phyloP scores from a whole-genome alignment of 2,888 invertebrate genomes.

The Anorthoa munda region DNA sequence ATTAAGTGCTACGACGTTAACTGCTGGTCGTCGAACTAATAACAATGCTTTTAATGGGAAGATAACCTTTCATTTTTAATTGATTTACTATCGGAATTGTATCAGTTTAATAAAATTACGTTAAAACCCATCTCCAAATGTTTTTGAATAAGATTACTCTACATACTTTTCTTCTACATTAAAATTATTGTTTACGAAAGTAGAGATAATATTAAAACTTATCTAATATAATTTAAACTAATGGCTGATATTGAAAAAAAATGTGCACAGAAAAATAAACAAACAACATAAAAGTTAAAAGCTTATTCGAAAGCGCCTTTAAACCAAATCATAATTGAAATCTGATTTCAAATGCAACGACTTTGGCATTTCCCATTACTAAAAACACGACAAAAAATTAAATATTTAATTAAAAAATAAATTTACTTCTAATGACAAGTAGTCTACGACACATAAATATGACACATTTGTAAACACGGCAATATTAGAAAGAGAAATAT shows the following conservation, averaged over 20 bases:
- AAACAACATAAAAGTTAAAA: constrained; percentile 16
- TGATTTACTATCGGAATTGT: constrained; percentile 17
- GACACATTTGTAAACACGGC: constrained; percentile 51
- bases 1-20: constrained; percentile 50
- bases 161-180: neutral
- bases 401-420: constrained; percentile 49
- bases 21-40: constrained; percentile 27
- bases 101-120: constrained; percentile 1
- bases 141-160: neutral
- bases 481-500: constrained; percentile 40
- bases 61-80: constrained; percentile 28
- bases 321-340: constrained; percentile 20
- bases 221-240: neutral
- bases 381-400: constrained; percentile 23
- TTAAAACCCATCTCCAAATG: neutral
- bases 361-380: constrained; percentile 22
- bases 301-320: constrained; percentile 3
- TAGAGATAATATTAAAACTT: neutral
- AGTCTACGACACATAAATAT: constrained; percentile 48
- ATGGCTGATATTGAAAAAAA: neutral
- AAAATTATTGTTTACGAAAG: neutral
- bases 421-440: constrained; percentile 44
- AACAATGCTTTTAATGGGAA: constrained; percentile 14
- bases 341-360: constrained; percentile 8
- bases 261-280: neutral